Evolutionary conservation across 2,113 vertebrate species (phyloP).

Genomic region (Galeopterus variegatus): DNA sequence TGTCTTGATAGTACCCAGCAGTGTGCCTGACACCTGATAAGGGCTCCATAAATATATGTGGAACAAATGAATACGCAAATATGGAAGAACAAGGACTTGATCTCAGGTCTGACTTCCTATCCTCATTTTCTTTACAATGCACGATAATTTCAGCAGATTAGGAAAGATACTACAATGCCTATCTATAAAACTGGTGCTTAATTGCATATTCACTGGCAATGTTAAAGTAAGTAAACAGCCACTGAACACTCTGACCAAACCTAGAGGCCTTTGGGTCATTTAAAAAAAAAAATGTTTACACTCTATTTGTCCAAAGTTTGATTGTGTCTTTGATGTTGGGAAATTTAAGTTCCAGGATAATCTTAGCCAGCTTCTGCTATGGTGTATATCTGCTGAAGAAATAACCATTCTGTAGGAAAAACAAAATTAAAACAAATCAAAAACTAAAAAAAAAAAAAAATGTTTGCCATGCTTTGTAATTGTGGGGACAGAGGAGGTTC

Average conservation of each 20-base stretch:
- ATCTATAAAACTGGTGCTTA: slow-evolving; percentile 49
- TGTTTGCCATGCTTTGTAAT: background rate
- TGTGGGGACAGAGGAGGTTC: background rate
- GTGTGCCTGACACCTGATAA: background rate
- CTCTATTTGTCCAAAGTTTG: too few relatives aligned
- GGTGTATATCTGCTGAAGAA: too few relatives aligned
- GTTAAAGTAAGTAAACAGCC: background rate
- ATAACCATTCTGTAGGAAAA: too few relatives aligned
- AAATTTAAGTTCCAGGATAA: too few relatives aligned
- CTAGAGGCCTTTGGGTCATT: background rate
- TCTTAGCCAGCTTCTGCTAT: too few relatives aligned
- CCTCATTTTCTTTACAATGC: background rate
- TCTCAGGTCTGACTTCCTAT: background rate
- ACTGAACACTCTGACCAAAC: background rate
- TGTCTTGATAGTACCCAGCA: background rate
- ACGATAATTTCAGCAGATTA: background rate
- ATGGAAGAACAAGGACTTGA: background rate
- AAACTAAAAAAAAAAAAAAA: too few relatives aligned
- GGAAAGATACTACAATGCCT: background rate
- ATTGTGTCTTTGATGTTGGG: too few relatives aligned
- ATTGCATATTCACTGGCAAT: background rate
- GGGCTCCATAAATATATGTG: background rate
- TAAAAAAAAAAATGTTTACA: too few relatives aligned
- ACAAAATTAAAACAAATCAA: too few relatives aligned
- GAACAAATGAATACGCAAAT: background rate